A percentile compares a stretch with the other conserved stretches of the same genome.
Conservation (phyloP, 2,888 invertebrate species). For the Azorinus chamasolen region DNA sequence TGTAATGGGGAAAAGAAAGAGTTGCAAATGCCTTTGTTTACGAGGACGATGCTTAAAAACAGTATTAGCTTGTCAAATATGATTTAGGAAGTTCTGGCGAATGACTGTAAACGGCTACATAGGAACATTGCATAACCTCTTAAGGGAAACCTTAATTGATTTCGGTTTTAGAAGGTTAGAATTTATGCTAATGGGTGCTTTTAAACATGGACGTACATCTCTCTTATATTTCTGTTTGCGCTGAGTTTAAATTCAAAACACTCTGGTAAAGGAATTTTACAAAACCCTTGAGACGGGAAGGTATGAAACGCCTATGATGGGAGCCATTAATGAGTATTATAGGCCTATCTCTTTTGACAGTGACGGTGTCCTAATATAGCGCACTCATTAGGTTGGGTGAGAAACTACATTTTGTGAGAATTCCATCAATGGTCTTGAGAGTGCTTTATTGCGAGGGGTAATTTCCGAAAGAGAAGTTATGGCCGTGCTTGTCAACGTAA, state of each 20-base stretch:
- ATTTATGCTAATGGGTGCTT: constrained; percentile 50
- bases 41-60: constrained; percentile 1
- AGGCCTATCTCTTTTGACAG: constrained; percentile 59
- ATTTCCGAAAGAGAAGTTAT: constrained; percentile 22
- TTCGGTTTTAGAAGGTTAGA: constrained; percentile 32
- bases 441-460: constrained; percentile 49
- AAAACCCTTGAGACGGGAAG: constrained; percentile 30
- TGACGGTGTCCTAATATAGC: constrained; percentile 42
- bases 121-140: constrained; percentile 27
- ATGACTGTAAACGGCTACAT: no score
- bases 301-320: constrained; percentile 54
- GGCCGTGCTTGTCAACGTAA: constrained; percentile 13
- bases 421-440: constrained; percentile 39
- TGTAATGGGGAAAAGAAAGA: constrained; percentile 10
- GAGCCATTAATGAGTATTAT: constrained; percentile 64
- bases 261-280: constrained; percentile 18
- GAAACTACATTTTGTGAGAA: constrained; percentile 62
- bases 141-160: constrained; percentile 30
- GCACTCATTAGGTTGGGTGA: constrained; percentile 58
- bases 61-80: constrained; percentile 12
- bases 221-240: constrained; percentile 22
- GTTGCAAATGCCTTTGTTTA: constrained; percentile 16
- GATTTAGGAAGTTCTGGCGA: constrained; percentile 27
- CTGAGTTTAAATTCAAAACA: constrained; percentile 40
- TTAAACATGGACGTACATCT: constrained; percentile 5